Evolutionary conservation across 2,113 vertebrate genomes (phyloP).

Genomic region (Ctenomys sociabilis): DNA sequence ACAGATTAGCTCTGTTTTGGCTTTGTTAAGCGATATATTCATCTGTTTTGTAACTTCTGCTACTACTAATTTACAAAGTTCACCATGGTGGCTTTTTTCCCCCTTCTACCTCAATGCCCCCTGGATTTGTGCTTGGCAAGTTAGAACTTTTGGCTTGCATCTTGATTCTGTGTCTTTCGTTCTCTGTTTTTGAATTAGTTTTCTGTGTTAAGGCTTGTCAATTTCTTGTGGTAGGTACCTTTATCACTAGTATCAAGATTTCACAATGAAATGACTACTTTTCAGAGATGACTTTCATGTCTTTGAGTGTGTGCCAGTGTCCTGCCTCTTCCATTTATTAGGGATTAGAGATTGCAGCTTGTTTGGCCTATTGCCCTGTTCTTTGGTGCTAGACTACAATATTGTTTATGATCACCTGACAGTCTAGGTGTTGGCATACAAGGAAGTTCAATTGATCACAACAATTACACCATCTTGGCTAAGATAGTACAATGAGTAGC

Average conservation of each 20-base stretch:
- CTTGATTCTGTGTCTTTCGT: background rate
- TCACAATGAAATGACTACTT: background rate
- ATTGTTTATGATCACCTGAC: background rate
- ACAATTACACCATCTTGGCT: background rate
- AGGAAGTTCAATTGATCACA: background rate
- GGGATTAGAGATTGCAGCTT: background rate
- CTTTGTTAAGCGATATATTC: background rate
- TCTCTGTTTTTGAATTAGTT: background rate
- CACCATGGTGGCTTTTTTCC: background rate
- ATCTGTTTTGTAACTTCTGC: background rate
- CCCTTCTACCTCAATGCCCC: background rate
- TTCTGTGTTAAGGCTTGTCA: background rate
- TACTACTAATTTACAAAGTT: background rate
- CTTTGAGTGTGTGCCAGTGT: background rate
- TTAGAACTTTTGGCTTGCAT: background rate
- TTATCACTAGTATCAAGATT: background rate
- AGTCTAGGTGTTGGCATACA: background rate
- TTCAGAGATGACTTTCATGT: background rate
- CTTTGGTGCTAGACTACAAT: background rate
- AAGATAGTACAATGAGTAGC: background rate
- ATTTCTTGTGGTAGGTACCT: background rate
- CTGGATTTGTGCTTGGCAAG: background rate
- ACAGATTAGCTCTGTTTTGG: background rate
- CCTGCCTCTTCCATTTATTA: background rate
- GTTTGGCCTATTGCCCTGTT: background rate